These are phyloP conservation scores for Catharus fuscescens DNA, from an alignment of 2,113 vertebrate genomes.

Conservation along the genomic window DNA sequence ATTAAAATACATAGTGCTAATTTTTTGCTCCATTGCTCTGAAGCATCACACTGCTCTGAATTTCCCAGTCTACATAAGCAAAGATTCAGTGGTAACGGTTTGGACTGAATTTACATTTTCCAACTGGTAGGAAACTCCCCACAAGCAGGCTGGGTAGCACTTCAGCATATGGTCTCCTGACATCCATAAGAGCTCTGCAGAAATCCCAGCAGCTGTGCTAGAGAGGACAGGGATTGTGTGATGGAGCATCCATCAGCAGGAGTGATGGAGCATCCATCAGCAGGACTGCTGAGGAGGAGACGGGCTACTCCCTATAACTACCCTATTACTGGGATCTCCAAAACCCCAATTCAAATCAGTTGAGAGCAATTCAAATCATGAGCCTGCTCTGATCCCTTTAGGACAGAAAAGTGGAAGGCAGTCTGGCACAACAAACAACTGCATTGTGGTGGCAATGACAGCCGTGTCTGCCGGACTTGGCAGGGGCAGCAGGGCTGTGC, in stretches of 20 bases:
- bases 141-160: not conserved
- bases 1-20: conserved; percentile 69
- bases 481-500: not conserved
- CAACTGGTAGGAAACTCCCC: not conserved
- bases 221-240: not conserved
- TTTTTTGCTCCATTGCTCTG: conserved; percentile 71
- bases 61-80: conserved; percentile 3
- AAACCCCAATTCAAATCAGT: not conserved
- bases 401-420: not conserved
- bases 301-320: accelerated
- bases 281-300: not conserved
- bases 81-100: not conserved
- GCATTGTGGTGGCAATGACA: not conserved
- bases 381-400: not conserved
- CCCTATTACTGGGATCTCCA: accelerated
- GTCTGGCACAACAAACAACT: not conserved
- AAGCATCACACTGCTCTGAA: not conserved
- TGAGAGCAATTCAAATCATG: not conserved
- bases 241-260: not conserved
- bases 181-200: not conserved
- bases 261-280: not conserved
- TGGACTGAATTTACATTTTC: not conserved
- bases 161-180: conserved; percentile 49
- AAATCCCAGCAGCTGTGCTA: not conserved
- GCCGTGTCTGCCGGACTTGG: accelerated